These are phyloP conservation scores for Eupsittula cactorum DNA, from an alignment of 2,113 vertebrate species.

Conservation along the genomic window DNA sequence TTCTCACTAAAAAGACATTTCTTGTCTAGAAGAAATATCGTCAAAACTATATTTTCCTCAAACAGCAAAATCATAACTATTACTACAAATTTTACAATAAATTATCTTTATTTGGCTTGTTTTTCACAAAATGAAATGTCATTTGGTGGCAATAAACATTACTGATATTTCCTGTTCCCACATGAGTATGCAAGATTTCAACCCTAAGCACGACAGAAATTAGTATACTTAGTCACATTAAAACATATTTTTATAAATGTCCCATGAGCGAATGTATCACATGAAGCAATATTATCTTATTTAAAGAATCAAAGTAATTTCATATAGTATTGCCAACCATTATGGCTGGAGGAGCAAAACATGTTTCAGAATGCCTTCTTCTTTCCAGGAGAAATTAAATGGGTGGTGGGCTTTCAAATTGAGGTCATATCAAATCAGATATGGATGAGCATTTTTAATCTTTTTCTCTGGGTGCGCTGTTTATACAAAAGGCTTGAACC, in stretches of 20 bases:
- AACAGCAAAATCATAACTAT: neutral
- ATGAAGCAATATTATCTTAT: neutral
- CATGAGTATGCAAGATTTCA: neutral
- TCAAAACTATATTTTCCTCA: neutral
- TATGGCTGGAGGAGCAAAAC: neutral
- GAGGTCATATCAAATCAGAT: neutral
- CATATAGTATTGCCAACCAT: neutral
- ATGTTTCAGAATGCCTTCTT: neutral
- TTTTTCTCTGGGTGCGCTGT: neutral
- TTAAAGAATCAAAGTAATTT: neutral
- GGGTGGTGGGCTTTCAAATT: rapidly evolving
- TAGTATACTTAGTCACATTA: neutral
- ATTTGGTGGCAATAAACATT: neutral
- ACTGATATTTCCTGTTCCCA: neutral
- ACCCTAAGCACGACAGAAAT: neutral
- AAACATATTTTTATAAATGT: neutral
- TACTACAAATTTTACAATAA: neutral
- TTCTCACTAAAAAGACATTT: neutral
- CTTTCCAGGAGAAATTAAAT: neutral
- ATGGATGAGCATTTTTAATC: neutral
- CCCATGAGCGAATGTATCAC: neutral
- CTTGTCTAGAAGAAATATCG: neutral
- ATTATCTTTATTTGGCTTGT: neutral
- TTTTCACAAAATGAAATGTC: neutral
- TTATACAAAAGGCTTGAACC: neutral